These are phyloP conservation scores for Narcine bancroftii DNA, from an alignment of 2,113 vertebrate genomes.

Conservation along the genomic window DNA sequence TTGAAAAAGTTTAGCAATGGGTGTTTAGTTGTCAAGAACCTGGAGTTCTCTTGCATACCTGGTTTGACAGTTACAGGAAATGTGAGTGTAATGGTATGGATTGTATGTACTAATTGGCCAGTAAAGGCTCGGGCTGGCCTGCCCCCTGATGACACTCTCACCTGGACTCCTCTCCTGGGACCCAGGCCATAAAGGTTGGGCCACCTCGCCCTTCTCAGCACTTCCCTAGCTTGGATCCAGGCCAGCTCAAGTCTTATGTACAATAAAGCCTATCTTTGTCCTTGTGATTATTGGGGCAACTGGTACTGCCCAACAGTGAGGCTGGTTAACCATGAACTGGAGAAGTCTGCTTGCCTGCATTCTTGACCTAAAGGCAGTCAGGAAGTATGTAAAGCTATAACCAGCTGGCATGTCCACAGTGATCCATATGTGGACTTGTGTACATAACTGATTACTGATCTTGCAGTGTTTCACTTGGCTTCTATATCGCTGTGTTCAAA, in stretches of 20 bases:
- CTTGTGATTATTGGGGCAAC: too few species aligned
- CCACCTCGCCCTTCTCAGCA: too few species aligned
- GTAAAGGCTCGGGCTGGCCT: too few species aligned
- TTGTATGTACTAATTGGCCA: too few species aligned
- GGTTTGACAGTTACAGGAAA: background rate
- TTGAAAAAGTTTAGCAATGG: background rate
- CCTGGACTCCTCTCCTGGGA: too few species aligned
- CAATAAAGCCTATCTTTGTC: too few species aligned
- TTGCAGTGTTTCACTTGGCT: background rate
- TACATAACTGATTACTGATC: background rate
- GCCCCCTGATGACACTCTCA: too few species aligned
- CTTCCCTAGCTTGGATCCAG: too few species aligned
- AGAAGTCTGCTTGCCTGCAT: background rate
- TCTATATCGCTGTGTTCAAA: background rate
- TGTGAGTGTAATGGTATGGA: too few species aligned
- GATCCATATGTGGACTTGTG: background rate
- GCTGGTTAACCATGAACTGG: background rate
- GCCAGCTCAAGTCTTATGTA: too few species aligned
- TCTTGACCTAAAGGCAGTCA: background rate
- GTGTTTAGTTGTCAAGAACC: background rate
- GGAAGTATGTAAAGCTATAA: background rate
- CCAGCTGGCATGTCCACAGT: background rate
- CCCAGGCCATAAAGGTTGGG: too few species aligned
- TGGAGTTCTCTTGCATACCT: background rate
- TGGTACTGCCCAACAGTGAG: too few species aligned